These are phyloP conservation scores for Graphium colonna DNA, from an alignment of 2,888 invertebrate species.

Conservation along the genomic window DNA sequence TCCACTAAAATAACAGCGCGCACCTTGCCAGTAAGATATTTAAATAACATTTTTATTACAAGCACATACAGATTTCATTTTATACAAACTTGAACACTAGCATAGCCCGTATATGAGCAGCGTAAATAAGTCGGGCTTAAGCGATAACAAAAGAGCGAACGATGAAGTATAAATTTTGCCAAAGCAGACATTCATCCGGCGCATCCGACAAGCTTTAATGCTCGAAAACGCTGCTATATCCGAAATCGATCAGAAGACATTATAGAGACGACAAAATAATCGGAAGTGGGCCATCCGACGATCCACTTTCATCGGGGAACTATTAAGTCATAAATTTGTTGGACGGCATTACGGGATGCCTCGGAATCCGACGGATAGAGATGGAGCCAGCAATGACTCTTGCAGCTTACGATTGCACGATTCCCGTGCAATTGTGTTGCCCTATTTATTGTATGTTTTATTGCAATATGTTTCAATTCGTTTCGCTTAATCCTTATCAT, in stretches of 20 bases:
- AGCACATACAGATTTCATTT: no score
- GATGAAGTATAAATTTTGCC: constrained; percentile 5
- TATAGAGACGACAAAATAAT: constrained; percentile 26
- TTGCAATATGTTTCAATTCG: not conserved
- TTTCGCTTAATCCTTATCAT: no score
- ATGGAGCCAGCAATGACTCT: constrained; percentile 10
- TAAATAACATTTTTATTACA: no score
- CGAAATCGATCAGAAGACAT: constrained; percentile 21
- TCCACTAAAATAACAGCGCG: no score
- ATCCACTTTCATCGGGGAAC: constrained; percentile 36
- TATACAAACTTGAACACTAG: no score
- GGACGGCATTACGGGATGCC: constrained; percentile 34
- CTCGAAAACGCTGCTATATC: constrained; percentile 20
- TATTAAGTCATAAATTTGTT: constrained; percentile 48
- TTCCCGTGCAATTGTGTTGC: not conserved
- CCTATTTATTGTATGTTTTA: not conserved
- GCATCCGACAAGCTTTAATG: constrained; percentile 3
- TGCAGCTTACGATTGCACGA: constrained; percentile 8
- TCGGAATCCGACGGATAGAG: constrained; percentile 14
- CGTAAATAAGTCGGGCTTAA: no score
- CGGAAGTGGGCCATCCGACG: constrained; percentile 29
- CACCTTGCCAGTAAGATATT: no score
- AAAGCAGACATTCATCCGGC: constrained; percentile 10
- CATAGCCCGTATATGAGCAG: no score
- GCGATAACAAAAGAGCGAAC: not conserved